Base-by-base conservation (phyloP, 2,113 vertebrate species). In the Tetrao urogallus region DNA sequence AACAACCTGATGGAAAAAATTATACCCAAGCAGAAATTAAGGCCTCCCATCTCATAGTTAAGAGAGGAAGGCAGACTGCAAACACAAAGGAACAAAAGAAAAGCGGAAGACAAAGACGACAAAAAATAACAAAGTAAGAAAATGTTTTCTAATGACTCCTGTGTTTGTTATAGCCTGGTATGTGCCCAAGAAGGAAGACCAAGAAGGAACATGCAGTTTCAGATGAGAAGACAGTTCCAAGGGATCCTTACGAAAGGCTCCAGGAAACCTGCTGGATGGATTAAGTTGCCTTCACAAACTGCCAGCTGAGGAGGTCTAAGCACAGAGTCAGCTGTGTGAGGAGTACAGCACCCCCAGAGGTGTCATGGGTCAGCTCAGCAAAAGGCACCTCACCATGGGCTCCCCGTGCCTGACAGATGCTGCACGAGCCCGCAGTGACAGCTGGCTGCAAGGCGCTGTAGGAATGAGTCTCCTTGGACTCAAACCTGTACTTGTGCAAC, bases 211-310 rank as follows among this genome's bases (percentile, higher is more conserved):
- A 30, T 21, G 21, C 40, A 60, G 32, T 60, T 90, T 52, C 47
- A 78, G 64, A 74, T 60, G 36, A 70, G 45, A 74, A 76, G 52
- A 65, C 45, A 88, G 13, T 3, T 66, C 32, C 50, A 50, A 0
- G 77, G 60, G n/a, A 80, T 38, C 21, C 56, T 67, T 47, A 64
- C 67, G 60, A 50, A 82, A 81, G 83, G 80, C 95, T 93, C 92
- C 86, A 94, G 70, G 86, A 96, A 94, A 92, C 56, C 65, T 89
- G 65, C 79, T 75, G 82, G 92, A 94, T 78, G 86, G 82, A 92
- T 96, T 90, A 78, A 34, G 81, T 14, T 65, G 72, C 45, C 81
- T 92, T 90, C 86, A 92, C 78, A 75, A 92, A 83, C 61, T 71
- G 80, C 69, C 92, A 95, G 0, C 47, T 45, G 73, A 91, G 69